Percentiles rank a stretch among this genome's conserved stretches.
These are phyloP conservation scores for Hafferia zeledoni DNA, from an alignment of 2,797 vertebrate species.

Conservation along the genomic window DNA sequence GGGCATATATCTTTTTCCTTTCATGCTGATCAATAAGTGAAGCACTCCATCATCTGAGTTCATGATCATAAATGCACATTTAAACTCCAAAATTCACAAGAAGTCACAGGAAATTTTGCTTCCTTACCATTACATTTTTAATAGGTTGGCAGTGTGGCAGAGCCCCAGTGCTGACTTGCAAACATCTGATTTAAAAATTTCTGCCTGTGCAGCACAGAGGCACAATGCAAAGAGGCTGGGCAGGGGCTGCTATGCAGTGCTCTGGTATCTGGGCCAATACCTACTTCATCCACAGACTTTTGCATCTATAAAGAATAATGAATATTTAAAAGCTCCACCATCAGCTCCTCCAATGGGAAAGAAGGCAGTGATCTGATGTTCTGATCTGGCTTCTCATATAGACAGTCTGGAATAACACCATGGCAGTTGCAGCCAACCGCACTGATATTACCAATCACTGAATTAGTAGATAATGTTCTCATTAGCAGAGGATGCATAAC, in stretches of 20 bases:
- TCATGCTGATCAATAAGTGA: background rate
- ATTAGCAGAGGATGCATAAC: background rate
- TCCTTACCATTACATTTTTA: background rate
- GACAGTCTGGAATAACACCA: background rate
- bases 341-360: background rate
- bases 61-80: background rate
- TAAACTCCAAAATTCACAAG: background rate
- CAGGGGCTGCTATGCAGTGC: background rate
- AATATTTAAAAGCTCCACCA: slow-evolving; percentile 49
- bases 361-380: background rate
- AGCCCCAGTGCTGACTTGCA: background rate
- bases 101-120: background rate
- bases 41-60: background rate
- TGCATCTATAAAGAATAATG: background rate
- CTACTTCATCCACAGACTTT: background rate
- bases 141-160: background rate
- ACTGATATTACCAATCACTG: background rate
- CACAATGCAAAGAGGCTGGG: background rate
- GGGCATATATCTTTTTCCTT: background rate
- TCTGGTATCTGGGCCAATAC: slow-evolving; percentile 6
- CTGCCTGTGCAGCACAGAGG: background rate
- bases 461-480: background rate
- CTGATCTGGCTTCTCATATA: background rate
- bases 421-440: background rate
- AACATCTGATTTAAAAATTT: background rate